Base-by-base conservation (phyloP, 2,888 invertebrate genomes). In the Embidobia sp. region DNA sequence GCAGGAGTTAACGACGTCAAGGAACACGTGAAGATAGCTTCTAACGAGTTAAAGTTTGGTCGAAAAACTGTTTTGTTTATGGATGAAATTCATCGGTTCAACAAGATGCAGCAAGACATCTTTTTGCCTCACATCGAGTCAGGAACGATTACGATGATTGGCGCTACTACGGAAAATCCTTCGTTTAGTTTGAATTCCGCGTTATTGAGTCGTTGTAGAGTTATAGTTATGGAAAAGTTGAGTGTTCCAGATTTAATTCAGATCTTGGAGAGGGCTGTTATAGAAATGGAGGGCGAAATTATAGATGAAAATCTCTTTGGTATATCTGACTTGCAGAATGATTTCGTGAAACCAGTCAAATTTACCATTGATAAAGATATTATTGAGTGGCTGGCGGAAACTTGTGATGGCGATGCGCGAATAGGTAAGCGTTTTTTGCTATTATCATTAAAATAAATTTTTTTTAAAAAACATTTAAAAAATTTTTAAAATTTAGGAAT, bases 111-210 rank as follows among this genome's bases (percentile, higher is more conserved):
- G 84, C 96, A 96, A 90, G 96, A 96, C 87, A 93, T 93, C 49
- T 95, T 96, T 88, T 87, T 96, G 69, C 93, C 95, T 1, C 94
- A 95, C 87, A 93, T 96, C 10, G 96, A 96, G 88, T 93, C 93
- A 87, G 96, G 96, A 0, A 94, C 94, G 18, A 93, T 96, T 29
- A 93, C 92, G 37, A 89, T 96, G 69, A 92, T 96, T 67, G 96
- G 96, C 19, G 96, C 96, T 0, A 96, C 96, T 0, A 96, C 96
- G 31, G 96, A 96, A 88, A 96, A 96, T 89, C 96, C 96, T n/a
- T 96, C 96, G 0, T 96, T 96, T 87, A 94, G 93, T 83, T 91
- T 96, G 48, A 96, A 96, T 89, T 93, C 93, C 79, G 95, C 96
- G 0, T 88, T 96, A 26, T 90, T 96, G 6, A 95, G 95, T 86